Conservation (phyloP, 2,888 invertebrate species). For the Mesorhabditis belari region DNA sequence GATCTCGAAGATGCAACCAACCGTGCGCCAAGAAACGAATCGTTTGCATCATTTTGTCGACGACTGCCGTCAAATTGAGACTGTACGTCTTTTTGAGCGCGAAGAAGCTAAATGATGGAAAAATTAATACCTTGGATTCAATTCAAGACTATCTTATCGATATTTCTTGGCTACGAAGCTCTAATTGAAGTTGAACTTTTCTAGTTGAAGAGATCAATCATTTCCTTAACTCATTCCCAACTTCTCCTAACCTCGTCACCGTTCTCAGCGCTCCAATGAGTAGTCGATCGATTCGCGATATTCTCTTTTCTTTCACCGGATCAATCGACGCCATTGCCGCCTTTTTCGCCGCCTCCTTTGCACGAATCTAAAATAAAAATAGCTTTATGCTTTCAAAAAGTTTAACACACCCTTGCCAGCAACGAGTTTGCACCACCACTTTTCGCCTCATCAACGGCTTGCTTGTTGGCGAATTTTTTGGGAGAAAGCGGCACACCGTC, state of each 20-base stretch:
- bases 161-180: no score
- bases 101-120: no score
- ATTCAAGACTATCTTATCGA: no score
- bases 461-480: constrained; percentile 9
- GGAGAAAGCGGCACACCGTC: constrained; percentile 11
- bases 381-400: no score
- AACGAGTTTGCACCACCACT: constrained; percentile 5
- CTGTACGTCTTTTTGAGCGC: neutral
- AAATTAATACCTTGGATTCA: no score
- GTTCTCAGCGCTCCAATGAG: constrained; percentile 1
- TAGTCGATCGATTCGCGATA: neutral
- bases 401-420: constrained; percentile 8
- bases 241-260: neutral
- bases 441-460: constrained; percentile 1
- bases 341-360: constrained; percentile 11
- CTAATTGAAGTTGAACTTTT: neutral
- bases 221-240: no score
- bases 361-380: constrained; percentile 13
- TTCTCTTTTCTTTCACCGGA: constrained; percentile 8
- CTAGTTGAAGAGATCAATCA: neutral
- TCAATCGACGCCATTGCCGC: constrained; percentile 4
- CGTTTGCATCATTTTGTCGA: neutral
- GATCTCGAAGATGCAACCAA: no score
- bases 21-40: neutral
- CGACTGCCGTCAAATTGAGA: neutral